Conservation (phyloP, 2,113 vertebrate species). For the Microcebus lehilahytsara region DNA sequence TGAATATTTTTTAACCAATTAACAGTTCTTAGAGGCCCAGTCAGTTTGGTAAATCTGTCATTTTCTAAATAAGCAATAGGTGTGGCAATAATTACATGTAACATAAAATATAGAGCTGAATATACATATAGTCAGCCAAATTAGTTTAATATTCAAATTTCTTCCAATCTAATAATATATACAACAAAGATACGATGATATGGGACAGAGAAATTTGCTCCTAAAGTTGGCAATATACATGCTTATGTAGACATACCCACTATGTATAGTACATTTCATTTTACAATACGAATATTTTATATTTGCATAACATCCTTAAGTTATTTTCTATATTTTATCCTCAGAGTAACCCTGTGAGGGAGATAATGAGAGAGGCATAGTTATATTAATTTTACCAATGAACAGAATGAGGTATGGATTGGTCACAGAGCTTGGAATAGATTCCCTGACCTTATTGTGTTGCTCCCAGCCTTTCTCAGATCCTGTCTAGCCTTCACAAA, state of each 20-base stretch:
- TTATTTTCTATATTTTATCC: neutral
- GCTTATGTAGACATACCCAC: neutral
- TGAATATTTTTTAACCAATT: neutral
- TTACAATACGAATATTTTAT: neutral
- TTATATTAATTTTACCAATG: neutral
- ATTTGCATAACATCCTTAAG: neutral
- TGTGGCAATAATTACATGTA: neutral
- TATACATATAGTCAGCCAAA: neutral
- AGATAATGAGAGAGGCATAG: neutral
- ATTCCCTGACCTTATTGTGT: neutral
- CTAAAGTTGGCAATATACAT: neutral
- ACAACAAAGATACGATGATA: neutral
- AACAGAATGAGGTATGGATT: neutral
- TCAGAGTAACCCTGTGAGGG: neutral
- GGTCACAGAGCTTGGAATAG: neutral
- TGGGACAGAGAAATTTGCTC: neutral
- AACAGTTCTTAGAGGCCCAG: neutral
- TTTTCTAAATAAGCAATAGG: slow-evolving; percentile 1
- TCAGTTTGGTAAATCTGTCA: neutral
- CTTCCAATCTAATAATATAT: neutral
- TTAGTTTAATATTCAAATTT: slow-evolving; percentile 1
- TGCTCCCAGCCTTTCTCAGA: neutral
- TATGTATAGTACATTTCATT: neutral
- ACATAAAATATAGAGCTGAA: neutral
- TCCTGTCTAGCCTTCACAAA: neutral